Evolutionary conservation across 2,888 invertebrate genomes (phyloP), one percentile per base, ranked within the genome.

Genomic region (Epicampocera succincta): DNA sequence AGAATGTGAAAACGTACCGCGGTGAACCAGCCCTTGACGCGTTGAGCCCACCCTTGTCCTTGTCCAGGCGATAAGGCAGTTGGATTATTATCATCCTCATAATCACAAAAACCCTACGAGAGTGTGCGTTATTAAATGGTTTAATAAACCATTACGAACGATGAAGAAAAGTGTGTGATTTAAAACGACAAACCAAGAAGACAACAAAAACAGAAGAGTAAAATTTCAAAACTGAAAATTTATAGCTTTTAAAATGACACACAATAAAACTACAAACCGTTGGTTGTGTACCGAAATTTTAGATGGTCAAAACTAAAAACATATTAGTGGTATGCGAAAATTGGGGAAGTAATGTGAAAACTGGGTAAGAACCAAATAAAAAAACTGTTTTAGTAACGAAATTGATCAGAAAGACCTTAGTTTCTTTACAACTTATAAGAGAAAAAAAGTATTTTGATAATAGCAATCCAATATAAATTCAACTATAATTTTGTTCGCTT

Each of bases 21-120:
- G 92, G 92, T 92, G 92, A 94, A 93, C 94, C 94, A 94, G 92
- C 93, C 93, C 92, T 93, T 93, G 93, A 93, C 93, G 93, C 93
- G 93, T 92, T 93, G 93, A 92, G 93, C 93, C 94, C 94, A 93
- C 93, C 94, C 92, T 90, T 93, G 93, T 93, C 91, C 91, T 89
- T 90, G 89, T 87, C 90, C 90, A 71, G 74, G 77, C 86, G 91
- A 90, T 90, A 91, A 89, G 89, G 90, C 90, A 88, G 90, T 90
- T 88, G 90, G 33, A 8, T 33, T 86, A 88, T 89, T 87, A 88
- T 90, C 88, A 90, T 90, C 90, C 87, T 90, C 90, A 90, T 89
- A 87, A 86, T 90, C 90, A 90, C 87, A 86, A 90, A 87, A 90
- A 87, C 87, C 90, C 90, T 90, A 90, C 87, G 88, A 68, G 54